A percentile compares a stretch with the other conserved stretches of the same genome.
Evolutionary conservation across 1,140 invertebrate genomes (phyloP).

Genomic region (Oncopeltus fasciatus): DNA sequence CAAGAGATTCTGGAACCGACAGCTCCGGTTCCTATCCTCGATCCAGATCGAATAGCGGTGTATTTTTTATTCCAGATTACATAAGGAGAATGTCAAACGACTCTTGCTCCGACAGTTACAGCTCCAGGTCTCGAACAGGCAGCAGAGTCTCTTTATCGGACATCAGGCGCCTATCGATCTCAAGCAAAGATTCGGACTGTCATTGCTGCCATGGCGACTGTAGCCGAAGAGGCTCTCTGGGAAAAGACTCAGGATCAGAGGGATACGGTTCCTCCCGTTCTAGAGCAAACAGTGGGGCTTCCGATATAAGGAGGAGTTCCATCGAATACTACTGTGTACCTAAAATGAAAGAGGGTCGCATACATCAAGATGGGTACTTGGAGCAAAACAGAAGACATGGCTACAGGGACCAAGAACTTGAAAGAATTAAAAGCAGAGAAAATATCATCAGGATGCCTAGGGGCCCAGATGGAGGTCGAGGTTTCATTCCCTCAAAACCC

Average conservation of each 20-base stretch:
- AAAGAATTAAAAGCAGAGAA: conserved; percentile 28
- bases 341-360: not conserved
- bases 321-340: conserved; percentile 17
- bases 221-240: conserved; percentile 27
- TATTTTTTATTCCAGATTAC: conserved; percentile 29
- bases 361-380: not conserved
- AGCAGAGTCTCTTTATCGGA: conserved; percentile 28
- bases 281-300: conserved; percentile 36
- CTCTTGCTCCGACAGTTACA: conserved; percentile 32
- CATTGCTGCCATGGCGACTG: conserved; percentile 26
- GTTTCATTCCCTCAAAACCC: conserved; percentile 37
- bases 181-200: conserved; percentile 27
- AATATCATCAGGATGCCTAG: conserved; percentile 61
- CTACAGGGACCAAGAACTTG: not conserved
- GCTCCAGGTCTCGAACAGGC: conserved; percentile 33
- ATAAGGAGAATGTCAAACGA: conserved; percentile 32
- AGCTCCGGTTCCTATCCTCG: conserved; percentile 42
- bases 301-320: conserved; percentile 19
- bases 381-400: not conserved
- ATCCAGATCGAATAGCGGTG: conserved; percentile 36
- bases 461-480: conserved; percentile 69
- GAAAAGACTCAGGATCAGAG: conserved; percentile 27
- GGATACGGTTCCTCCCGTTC: conserved; percentile 32
- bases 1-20: conserved; percentile 39
- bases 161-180: conserved; percentile 27